Evolutionary conservation across 2,113 vertebrate species (phyloP).

Genomic region (Phrynocephalus versicolor): DNA sequence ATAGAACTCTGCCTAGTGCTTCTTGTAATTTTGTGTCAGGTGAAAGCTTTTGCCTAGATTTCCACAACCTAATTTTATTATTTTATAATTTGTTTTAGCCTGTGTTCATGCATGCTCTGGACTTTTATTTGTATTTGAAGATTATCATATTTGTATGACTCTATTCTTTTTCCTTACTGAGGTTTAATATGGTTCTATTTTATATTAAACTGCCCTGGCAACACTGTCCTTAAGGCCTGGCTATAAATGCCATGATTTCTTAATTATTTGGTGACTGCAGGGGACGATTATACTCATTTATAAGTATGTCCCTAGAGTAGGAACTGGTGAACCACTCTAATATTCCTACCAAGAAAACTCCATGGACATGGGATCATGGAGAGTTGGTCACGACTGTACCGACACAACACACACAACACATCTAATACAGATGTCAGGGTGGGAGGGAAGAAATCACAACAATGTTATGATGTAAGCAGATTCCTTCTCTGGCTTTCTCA

Average conservation of each 20-base stretch:
- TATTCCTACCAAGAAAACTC: too few relatives aligned
- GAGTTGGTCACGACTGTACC: not conserved
- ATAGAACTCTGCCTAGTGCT: too few relatives aligned
- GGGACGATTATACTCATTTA: not conserved
- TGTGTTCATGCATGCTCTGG: not conserved
- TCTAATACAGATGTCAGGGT: too few relatives aligned
- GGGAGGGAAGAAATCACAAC: not conserved
- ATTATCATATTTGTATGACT: not conserved
- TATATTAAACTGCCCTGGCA: not conserved
- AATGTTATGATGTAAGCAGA: not conserved
- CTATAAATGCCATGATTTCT: not conserved
- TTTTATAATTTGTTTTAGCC: not conserved
- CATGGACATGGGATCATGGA: too few relatives aligned
- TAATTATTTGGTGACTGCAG: not conserved
- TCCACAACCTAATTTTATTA: not conserved
- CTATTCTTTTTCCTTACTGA: not conserved
- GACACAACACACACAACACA: not conserved
- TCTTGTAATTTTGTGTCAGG: too few relatives aligned
- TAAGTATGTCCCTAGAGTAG: not conserved
- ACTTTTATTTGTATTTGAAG: not conserved
- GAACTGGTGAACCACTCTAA: too few relatives aligned
- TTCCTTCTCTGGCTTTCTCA: not conserved
- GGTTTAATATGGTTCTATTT: not conserved
- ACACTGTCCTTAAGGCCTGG: not conserved
- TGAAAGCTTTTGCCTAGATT: not conserved